A percentile compares a stretch with the other conserved stretches of the same genome.
phyloP scores from a whole-genome alignment of 2,888 invertebrate species.

The Bursaphelenchus okinawaensis region DNA sequence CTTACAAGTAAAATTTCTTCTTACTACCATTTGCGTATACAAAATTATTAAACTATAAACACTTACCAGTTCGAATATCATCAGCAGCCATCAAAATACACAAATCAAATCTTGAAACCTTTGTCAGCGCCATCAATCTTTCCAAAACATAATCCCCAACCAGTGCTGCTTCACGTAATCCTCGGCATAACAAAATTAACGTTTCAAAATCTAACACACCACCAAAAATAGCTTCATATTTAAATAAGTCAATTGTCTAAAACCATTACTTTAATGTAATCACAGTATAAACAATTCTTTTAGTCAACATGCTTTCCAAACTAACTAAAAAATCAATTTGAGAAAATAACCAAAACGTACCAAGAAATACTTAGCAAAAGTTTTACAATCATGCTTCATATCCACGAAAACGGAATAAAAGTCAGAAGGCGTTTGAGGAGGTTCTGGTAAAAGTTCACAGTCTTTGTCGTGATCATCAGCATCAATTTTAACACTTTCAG shows the following conservation, averaged over 20 bases:
- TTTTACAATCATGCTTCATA: not conserved
- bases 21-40: not conserved
- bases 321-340: not conserved
- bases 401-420: not conserved
- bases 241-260: not conserved
- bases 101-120: slow-evolving; percentile 5
- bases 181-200: not conserved
- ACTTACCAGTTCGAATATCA: not conserved
- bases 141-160: not conserved
- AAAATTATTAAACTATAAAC: not conserved
- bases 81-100: slow-evolving; percentile 6
- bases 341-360: not conserved
- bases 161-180: not conserved
- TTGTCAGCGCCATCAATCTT: not conserved
- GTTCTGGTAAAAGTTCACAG: too few species aligned
- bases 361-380: slow-evolving; percentile 7
- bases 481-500: not conserved
- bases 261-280: too few species aligned
- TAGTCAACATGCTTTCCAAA: too few species aligned
- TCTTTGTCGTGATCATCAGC: too few species aligned
- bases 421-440: not conserved
- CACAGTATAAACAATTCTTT: too few species aligned
- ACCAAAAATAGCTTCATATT: slow-evolving; percentile 4
- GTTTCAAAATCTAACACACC: not conserved
- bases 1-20: not conserved